Percentiles rank a stretch among this genome's conserved stretches.
phyloP scores from a whole-genome alignment of 1,140 invertebrate species.

The Halyomorpha halys region DNA sequence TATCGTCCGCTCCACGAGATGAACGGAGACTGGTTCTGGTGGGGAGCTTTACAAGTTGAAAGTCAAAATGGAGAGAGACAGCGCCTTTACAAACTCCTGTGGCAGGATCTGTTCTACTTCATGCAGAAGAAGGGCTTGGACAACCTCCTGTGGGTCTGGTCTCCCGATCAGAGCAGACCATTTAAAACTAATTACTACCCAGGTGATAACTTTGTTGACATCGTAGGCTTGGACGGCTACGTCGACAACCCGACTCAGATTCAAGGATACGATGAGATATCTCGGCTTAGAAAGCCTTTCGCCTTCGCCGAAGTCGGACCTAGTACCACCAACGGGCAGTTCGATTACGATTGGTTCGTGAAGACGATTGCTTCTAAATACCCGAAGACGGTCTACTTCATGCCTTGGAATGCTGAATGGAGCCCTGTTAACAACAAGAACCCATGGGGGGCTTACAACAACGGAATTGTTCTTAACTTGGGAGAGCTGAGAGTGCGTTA shows the following conservation, averaged over 20 bases:
- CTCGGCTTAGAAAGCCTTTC: neutral
- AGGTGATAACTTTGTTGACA: neutral
- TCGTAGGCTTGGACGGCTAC: neutral
- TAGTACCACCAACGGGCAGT: neutral
- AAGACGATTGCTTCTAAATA: neutral
- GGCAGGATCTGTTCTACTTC: neutral
- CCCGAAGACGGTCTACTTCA: neutral
- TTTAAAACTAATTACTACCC: neutral
- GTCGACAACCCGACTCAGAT: neutral
- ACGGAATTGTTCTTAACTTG: neutral
- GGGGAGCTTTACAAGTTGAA: neutral
- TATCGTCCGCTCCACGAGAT: neutral
- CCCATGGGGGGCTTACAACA: neutral
- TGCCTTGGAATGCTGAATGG: neutral
- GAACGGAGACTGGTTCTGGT: conserved; percentile 4
- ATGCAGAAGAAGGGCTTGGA: neutral
- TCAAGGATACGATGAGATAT: neutral
- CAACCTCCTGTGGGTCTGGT: neutral
- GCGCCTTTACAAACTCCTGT: neutral
- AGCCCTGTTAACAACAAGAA: neutral
- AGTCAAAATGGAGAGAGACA: neutral
- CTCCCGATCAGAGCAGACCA: neutral
- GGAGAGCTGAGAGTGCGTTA: neutral
- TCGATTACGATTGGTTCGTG: neutral
- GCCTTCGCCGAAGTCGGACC: neutral